Conservation (phyloP, 2,888 invertebrate genomes). For the Drosophila cognata region DNA sequence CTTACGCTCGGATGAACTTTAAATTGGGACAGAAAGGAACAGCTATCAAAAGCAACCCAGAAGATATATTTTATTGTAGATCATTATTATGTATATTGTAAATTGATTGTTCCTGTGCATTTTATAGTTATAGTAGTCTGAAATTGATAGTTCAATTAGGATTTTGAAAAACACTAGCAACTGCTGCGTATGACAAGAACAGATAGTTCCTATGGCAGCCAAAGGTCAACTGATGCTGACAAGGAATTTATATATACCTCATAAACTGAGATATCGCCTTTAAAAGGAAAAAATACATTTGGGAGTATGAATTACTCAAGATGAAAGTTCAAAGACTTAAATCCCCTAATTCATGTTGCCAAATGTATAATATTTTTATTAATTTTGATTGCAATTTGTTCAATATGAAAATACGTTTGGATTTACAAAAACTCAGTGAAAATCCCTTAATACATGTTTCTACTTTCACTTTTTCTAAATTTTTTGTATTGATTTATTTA, state of each 20-base stretch:
- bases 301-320: neutral
- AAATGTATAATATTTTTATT: neutral
- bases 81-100: neutral
- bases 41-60: neutral
- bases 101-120: neutral
- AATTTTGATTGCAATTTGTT: neutral
- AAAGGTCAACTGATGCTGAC: neutral
- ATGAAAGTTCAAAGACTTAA: neutral
- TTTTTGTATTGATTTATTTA: neutral
- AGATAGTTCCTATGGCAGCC: neutral
- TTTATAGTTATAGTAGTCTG: neutral
- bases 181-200: neutral
- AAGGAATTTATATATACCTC: neutral
- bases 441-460: neutral
- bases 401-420: neutral
- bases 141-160: neutral
- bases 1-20: neutral
- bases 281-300: neutral
- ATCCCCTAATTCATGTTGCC: neutral
- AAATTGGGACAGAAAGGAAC: neutral
- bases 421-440: neutral
- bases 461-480: neutral
- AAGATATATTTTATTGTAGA: neutral
- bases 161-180: neutral
- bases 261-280: neutral